These are phyloP conservation scores for Microctonus hyperodae DNA, from an alignment of 2,888 invertebrate genomes.

Conservation along the genomic window DNA sequence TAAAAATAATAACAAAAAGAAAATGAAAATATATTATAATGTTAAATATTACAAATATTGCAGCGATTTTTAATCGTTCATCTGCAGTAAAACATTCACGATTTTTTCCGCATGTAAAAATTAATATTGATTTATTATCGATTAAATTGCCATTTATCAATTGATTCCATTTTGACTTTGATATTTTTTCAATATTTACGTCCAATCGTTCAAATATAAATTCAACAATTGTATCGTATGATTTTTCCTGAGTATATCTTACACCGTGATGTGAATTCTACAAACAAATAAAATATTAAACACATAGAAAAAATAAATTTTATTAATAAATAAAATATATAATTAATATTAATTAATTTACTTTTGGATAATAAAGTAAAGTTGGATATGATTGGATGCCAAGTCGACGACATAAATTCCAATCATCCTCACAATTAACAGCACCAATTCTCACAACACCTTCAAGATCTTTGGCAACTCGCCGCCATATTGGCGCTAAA, in stretches of 20 bases:
- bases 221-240: slow-evolving; percentile 43
- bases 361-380: slow-evolving; percentile 73
- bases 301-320: not conserved
- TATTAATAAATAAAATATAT: slow-evolving; percentile 36
- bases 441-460: slow-evolving; percentile 81
- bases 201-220: slow-evolving; percentile 50
- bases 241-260: slow-evolving; percentile 46
- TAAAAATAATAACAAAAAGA: slow-evolving; percentile 10
- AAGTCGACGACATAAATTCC: slow-evolving; percentile 77
- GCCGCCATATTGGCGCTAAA: slow-evolving; percentile 83
- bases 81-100: slow-evolving; percentile 48
- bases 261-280: slow-evolving; percentile 49
- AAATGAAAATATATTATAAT: not conserved
- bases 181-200: slow-evolving; percentile 47
- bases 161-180: slow-evolving; percentile 43
- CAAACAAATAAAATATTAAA: slow-evolving; percentile 13
- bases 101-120: slow-evolving; percentile 49
- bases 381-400: slow-evolving; percentile 80
- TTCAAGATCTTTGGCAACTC: slow-evolving; percentile 77
- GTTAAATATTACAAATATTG: slow-evolving; percentile 72
- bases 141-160: slow-evolving; percentile 41
- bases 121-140: slow-evolving; percentile 44
- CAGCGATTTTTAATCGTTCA: slow-evolving; percentile 69
- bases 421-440: slow-evolving; percentile 88
- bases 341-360: slow-evolving; percentile 45